Evolutionary conservation across 2,113 vertebrate species (phyloP).

Genomic region (Piaya cayana): DNA sequence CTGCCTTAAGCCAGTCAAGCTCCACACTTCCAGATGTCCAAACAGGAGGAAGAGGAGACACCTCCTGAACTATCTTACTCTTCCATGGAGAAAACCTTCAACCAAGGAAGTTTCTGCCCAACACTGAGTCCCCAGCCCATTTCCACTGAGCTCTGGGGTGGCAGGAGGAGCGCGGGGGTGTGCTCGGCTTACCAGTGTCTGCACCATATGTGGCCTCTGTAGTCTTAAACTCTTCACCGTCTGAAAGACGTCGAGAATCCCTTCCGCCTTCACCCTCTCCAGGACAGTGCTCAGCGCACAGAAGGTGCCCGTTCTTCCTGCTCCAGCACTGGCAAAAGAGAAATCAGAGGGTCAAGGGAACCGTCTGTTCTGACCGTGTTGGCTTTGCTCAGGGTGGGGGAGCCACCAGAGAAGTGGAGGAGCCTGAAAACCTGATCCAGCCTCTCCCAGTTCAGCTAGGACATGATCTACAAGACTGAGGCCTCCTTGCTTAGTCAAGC

Average conservation of each 20-base stretch:
- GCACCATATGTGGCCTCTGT: constrained; percentile 99
- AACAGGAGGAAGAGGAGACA: neutral
- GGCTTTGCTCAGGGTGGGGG: neutral
- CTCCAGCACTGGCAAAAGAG: constrained; percentile 85
- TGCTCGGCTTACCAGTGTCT: constrained; percentile 91
- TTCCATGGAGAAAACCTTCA: neutral
- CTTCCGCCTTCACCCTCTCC: constrained; percentile 97
- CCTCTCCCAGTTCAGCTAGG: neutral
- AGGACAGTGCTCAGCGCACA: constrained; percentile 97
- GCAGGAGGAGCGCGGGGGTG: neutral
- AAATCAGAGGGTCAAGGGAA: neutral
- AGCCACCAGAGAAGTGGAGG: fast-evolving
- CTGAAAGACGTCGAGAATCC: constrained; percentile 98
- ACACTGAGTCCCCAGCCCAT: fast-evolving
- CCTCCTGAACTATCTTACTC: neutral
- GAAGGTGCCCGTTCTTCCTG: constrained; percentile 96
- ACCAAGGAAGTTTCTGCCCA: neutral
- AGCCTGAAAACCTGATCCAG: neutral
- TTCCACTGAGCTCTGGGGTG: neutral
- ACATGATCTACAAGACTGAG: neutral
- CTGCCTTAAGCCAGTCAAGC: neutral
- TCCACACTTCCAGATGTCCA: neutral
- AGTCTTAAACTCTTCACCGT: constrained; percentile 97
- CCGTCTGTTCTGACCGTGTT: fast-evolving
- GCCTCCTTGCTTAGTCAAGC: neutral